Base-by-base conservation (phyloP, 2,113 vertebrate genomes). In the Sapajus apella region DNA sequence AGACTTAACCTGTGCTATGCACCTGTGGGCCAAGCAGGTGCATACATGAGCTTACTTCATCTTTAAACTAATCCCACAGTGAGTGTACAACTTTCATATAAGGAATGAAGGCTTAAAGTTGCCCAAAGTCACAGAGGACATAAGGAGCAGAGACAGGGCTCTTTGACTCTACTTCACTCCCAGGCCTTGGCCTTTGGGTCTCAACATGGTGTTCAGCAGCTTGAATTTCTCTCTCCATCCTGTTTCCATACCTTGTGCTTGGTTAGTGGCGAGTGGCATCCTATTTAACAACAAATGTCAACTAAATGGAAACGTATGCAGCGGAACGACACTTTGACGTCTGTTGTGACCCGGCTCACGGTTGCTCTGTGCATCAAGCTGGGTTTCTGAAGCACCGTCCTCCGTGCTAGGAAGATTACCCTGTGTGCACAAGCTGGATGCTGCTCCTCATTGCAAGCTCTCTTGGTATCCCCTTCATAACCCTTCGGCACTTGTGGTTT, bases 281-380 rank as follows among this genome's bases (percentile, higher is more conserved):
- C 21, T 47, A 17, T 10, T 52, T 43, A 90, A 73, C 10, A 73
- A 50, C 12, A 50, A 50, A 14, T 75, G n/a, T 45, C 30, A 43
- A 2, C 9, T 5, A 13, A 61, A 10, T 50, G 32, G 80, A 56
- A 84, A 80, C 35, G 52, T 50, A 27, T 73, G 18, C 73, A 66
- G 11, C 0, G n/a, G 14, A 30, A 35, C 0, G 3, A 3, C 2
- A 1, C 20, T 30, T 73, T 23, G 9, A 50, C 10, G 5, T 66
- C 25, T 37, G 10, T 21, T 3, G 56, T 50, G 12, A 6, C n/a
- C 37, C 66, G 37, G 2, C 35, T 66, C 6, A 8, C 14, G 9
- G 14, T 17, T 58, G 17, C 16, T 5, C 14, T 27, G 17, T 40
- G 30, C 61, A 64, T 64, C 20, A n/a, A 82, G 35, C 6, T 43